Conservation (phyloP, 2,888 invertebrate genomes). For the Tetragonisca angustula region DNA sequence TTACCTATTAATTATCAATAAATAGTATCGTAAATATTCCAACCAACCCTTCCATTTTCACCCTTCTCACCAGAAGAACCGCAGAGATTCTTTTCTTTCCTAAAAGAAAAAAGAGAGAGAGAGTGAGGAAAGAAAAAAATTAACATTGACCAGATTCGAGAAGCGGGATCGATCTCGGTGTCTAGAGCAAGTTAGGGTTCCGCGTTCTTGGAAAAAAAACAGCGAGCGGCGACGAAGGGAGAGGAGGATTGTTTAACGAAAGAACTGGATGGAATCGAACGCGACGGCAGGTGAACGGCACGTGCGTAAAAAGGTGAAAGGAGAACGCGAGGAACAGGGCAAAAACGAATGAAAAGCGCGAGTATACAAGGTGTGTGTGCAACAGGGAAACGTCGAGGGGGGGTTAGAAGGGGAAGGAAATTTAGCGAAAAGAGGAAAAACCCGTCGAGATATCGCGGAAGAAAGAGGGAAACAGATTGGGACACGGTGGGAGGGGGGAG, state of each 20-base stretch:
- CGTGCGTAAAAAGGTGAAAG: conserved; percentile 66
- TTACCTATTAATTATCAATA: too few relatives aligned
- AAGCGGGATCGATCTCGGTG: conserved; percentile 28
- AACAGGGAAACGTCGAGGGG: not conserved
- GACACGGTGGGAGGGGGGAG: not conserved
- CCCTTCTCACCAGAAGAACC: not conserved
- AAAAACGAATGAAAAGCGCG: conserved; percentile 49
- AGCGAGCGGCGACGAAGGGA: conserved; percentile 2
- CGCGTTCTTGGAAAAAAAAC: conserved; percentile 1
- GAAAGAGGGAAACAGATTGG: conserved; percentile 2
- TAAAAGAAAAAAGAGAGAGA: not conserved
- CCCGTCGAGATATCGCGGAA: conserved; percentile 13
- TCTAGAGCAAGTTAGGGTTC: not conserved
- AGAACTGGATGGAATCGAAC: conserved; percentile 53
- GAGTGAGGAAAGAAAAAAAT: not conserved
- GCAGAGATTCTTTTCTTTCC: not conserved
- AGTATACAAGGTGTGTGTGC: conserved; percentile 27
- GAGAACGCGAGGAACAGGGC: conserved; percentile 59
- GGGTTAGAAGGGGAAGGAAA: conserved; percentile 16
- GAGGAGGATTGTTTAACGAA: conserved; percentile 53
- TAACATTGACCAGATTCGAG: not conserved
- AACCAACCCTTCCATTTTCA: not conserved
- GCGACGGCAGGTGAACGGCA: conserved; percentile 65
- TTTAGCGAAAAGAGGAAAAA: conserved; percentile 19
- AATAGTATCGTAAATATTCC: not conserved